These are phyloP conservation scores for Psophia crepitans DNA, from an alignment of 2,113 vertebrate genomes.

Conservation along the genomic window DNA sequence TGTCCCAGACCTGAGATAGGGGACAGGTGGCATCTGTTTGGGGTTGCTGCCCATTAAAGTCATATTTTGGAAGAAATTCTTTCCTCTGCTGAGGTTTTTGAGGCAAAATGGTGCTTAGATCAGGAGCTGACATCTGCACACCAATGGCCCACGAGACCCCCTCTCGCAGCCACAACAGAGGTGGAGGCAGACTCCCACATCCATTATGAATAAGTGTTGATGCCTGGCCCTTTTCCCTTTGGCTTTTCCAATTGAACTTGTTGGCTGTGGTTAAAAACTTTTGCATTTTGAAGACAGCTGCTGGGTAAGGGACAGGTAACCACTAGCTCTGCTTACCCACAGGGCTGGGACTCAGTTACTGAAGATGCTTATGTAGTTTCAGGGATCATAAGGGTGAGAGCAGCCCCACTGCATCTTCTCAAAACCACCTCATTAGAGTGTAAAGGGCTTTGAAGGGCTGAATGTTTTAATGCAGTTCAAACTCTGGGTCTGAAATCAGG, in stretches of 20 bases:
- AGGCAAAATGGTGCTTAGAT: neutral
- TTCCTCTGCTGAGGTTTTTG: neutral
- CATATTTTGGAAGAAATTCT: neutral
- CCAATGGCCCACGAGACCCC: neutral
- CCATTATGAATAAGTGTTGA: neutral
- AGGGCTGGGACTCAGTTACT: neutral
- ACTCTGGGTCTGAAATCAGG: neutral
- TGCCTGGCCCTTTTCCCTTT: neutral
- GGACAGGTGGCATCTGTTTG: neutral
- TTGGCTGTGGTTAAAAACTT: neutral
- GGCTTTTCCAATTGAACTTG: neutral
- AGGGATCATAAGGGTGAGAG: neutral
- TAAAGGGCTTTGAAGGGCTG: neutral
- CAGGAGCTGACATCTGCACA: neutral
- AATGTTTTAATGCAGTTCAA: neutral
- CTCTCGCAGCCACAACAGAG: accelerated
- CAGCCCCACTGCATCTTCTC: neutral
- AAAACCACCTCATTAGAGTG: neutral
- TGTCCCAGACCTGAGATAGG: neutral
- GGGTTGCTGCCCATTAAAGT: neutral
- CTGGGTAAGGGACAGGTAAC: neutral
- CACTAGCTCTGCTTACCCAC: neutral
- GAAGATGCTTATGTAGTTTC: neutral
- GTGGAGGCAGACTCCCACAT: neutral
- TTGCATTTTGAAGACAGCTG: neutral